These are phyloP conservation scores for Sarcophilus harrisii DNA, from an alignment of 2,797 vertebrate species.

Conservation along the genomic window DNA sequence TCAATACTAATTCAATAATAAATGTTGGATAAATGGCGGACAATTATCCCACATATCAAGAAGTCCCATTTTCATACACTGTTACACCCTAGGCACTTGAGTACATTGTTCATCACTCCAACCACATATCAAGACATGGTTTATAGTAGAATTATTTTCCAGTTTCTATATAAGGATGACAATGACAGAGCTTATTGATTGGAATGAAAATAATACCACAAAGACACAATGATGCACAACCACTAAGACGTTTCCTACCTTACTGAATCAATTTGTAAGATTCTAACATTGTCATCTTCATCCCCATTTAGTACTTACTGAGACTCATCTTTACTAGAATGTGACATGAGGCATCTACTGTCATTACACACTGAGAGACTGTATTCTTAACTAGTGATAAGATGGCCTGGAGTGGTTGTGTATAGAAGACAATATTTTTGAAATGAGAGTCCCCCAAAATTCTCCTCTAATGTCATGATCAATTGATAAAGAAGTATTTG, in stretches of 20 bases:
- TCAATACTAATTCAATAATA: conserved; percentile 85
- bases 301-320: background rate
- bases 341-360: background rate
- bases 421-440: background rate
- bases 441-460: background rate
- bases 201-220: conserved; percentile 60
- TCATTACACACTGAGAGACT: background rate
- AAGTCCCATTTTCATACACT: conserved; percentile 56
- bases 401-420: background rate
- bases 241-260: background rate
- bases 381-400: background rate
- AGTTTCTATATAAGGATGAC: conserved; percentile 64
- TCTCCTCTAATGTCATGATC: background rate
- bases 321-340: background rate
- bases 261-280: background rate
- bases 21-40: conserved; percentile 74
- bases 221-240: background rate
- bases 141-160: conserved; percentile 64
- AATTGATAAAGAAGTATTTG: background rate
- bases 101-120: conserved; percentile 62
- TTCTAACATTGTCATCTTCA: background rate
- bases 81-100: conserved; percentile 69
- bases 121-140: conserved; percentile 49
- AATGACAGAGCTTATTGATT: conserved; percentile 67
- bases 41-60: conserved; percentile 77